Evolutionary conservation across 2,797 vertebrate genomes (phyloP).

Genomic region (Valencia hispanica): DNA sequence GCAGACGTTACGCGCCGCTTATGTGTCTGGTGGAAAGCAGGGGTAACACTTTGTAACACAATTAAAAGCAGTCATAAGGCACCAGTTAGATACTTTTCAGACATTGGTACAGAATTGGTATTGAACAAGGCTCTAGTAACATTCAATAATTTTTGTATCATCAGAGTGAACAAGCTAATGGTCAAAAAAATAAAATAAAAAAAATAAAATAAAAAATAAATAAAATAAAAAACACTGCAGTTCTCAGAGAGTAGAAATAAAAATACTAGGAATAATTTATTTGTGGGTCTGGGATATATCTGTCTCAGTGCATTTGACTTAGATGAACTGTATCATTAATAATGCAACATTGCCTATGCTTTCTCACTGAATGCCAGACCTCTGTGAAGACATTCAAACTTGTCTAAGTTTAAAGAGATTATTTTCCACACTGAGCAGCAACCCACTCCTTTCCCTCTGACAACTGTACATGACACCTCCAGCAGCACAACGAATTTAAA

Average conservation of each 20-base stretch:
- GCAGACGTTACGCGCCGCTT: too few species aligned
- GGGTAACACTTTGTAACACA: not conserved
- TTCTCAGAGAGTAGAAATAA: not conserved
- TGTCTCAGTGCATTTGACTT: conserved; percentile 6
- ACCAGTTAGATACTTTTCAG: not conserved
- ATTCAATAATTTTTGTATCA: too few species aligned
- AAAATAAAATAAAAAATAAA: not conserved
- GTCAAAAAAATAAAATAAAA: not conserved
- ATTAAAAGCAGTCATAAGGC: not conserved
- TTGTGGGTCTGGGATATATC: not conserved
- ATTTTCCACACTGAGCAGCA: conserved; percentile 53
- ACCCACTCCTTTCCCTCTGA: conserved; percentile 40
- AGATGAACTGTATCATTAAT: conserved; percentile 10
- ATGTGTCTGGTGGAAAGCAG: too few species aligned
- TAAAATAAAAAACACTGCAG: not conserved
- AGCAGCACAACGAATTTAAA: conserved; percentile 70
- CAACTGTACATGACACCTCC: conserved; percentile 62
- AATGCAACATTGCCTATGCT: conserved; percentile 1
- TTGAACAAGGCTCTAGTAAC: not conserved
- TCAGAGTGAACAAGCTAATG: not conserved
- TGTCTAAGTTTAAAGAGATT: conserved; percentile 59
- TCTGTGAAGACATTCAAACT: conserved; percentile 44
- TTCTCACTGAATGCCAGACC: conserved; percentile 18
- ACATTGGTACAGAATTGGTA: not conserved
- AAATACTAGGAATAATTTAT: not conserved